These are phyloP conservation scores for Oxygymnocypris stewartii DNA, from an alignment of 2,113 vertebrate species.

Conservation along the genomic window DNA sequence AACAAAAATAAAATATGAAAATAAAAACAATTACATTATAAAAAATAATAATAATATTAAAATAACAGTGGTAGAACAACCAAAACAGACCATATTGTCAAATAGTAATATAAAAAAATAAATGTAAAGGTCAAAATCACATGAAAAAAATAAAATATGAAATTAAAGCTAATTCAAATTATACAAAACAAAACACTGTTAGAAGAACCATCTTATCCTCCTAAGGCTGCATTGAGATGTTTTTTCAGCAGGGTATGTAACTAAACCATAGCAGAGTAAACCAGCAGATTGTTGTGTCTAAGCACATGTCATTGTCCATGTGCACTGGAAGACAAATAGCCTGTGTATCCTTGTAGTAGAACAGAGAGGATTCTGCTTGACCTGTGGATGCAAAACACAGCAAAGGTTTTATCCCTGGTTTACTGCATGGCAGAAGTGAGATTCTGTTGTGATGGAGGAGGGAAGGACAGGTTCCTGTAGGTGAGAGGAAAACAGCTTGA, in stretches of 20 bases:
- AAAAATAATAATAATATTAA: too few species aligned
- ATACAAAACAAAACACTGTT: neutral
- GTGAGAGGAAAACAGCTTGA: constrained; percentile 15
- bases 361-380: neutral
- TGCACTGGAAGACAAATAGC: constrained; percentile 8
- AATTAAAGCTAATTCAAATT: neutral
- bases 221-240: neutral
- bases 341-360: neutral
- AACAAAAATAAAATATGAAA: too few species aligned
- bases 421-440: constrained; percentile 5
- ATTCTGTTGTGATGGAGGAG: neutral
- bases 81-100: neutral
- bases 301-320: neutral
- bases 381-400: constrained; percentile 1
- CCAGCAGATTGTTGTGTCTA: neutral
- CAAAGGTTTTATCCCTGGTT: neutral
- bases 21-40: too few species aligned
- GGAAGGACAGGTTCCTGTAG: neutral
- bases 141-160: neutral
- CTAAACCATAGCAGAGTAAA: neutral
- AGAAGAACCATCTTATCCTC: neutral
- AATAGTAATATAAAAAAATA: neutral
- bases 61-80: neutral
- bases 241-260: neutral
- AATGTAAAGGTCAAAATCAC: neutral